Base-by-base conservation (phyloP, 1,140 invertebrate genomes). In the Thaumetopoea pityocampa region DNA sequence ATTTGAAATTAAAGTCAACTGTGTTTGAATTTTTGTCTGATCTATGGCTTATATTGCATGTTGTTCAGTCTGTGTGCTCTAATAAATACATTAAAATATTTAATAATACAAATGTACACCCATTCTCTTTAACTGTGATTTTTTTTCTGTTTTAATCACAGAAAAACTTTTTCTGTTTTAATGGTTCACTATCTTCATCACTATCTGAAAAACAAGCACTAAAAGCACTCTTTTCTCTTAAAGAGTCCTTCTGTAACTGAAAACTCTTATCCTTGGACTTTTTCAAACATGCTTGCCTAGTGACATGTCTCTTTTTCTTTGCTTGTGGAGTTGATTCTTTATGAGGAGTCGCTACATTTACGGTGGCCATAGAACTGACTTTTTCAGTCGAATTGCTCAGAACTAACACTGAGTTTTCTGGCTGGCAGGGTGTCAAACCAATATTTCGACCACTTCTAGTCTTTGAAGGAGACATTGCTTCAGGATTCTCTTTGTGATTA, bases 171-270 rank as follows among this genome's bases (percentile, higher is more conserved):
- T 56, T 56, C 15, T 67, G 58, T 23, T 63, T 66, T 6, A 67
- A 45, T 5, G 67, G 70, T 51, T 67, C 67, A 67, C 47, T 62
- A 14, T 80, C 78, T 49, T 70, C 67, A 27, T 79, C 79, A 67
- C 73, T 83, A 43, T 83, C 79, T 2, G 76, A 77, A 38, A 83
- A 83, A 34, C 76, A 83, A 3, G 66, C 64, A 5, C 67, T 50
- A 49, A 72, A 83, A 18, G 76, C 79, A 61, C 74, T 80, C 45
- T 66, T 74, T 40, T 80, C 67, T 36, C 73, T 58, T n/a, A 37
- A 11, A 7, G 62, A 64, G 30, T 66, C 52, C 27, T 52, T 59
- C 28, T 35, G 35, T 16, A 24, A 17, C 20, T 28, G 38, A 33
- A 16, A 28, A 15, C 23, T 42, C 36, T 53, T 51, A 9, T 51